A percentile compares a stretch with the other conserved stretches of the same genome.
Conservation (phyloP, 2,888 invertebrate species). For the Aethes cnicana region DNA sequence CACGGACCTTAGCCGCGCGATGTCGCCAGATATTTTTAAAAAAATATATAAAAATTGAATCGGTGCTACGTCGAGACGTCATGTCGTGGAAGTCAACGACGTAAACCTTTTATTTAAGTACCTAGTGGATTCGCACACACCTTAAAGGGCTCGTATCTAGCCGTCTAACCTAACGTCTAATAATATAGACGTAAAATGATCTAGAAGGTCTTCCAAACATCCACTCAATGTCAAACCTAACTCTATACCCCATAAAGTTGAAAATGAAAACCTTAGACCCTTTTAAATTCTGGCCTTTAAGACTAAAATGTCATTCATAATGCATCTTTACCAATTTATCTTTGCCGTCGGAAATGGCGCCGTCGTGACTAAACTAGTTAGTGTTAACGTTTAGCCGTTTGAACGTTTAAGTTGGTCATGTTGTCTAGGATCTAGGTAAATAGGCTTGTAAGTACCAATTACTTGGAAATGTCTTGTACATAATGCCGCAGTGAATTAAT, state of each 20-base stretch:
- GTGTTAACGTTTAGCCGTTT: not conserved
- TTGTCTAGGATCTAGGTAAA: constrained; percentile 3
- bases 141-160: not conserved
- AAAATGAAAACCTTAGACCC: constrained; percentile 9
- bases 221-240: constrained; percentile 2
- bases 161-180: not conserved
- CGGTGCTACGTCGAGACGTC: too few relatives aligned
- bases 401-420: constrained; percentile 1
- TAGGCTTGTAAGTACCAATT: not conserved
- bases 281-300: constrained; percentile 35
- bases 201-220: not conserved
- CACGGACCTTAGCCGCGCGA: too few relatives aligned
- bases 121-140: not conserved
- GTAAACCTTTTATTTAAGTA: too few relatives aligned
- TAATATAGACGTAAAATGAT: constrained; percentile 7
- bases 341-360: not conserved
- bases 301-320: constrained; percentile 35
- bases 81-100: too few relatives aligned
- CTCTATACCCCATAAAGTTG: not conserved
- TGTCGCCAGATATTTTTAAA: too few relatives aligned
- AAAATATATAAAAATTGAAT: too few relatives aligned
- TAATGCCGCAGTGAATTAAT: not conserved
- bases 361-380: not conserved
- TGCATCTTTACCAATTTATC: constrained; percentile 7
- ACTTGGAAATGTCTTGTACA: not conserved